Base-by-base conservation (phyloP, 2,888 invertebrate genomes). In the Hymenopus coronatus region DNA sequence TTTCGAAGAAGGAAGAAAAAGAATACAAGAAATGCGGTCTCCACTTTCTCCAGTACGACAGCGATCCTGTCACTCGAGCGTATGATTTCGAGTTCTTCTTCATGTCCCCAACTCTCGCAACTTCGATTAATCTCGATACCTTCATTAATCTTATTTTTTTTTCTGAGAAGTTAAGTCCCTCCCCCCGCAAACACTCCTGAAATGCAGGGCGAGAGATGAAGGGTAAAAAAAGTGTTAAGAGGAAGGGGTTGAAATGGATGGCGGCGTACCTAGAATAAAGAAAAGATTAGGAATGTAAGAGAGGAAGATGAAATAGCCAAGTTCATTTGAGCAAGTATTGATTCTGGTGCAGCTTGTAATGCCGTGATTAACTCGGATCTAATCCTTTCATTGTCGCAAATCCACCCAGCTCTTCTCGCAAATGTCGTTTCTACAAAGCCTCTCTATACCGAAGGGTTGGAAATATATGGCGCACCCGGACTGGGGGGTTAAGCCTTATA, bases 81-180 rank as follows among this genome's bases (percentile, higher is more conserved):
- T 70, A 70, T 70, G 54, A 70, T 70, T 20, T 70, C 54, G 54
- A 70, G 54, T 70, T 70, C 54, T 70, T 70, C 54, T 70, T 25
- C 20, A 70, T 70, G 54, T 70, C 54, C 54, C 54, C 54, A 70
- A 70, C 54, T 27, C 81, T 82, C 27, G 82, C 82, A 87, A 14
- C 82, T 28, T n/a, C 87, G 82, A 87, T 87, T 87, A 87, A 87
- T 87, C 87, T 87, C 82, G 87, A 87, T 87, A 82, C 87, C 82
- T 46, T 87, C 87, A 87, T 87, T 87, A 87, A 87, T 87, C 87
- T 87, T 87, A 82, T 87, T 33, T 87, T 87, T 33, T 87, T 86
- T 82, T 82, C 82, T 33, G 82, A 28, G 87, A 87, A 87, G 33
- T 87, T 82, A 81, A 87, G 82, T 33, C 82, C 87, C 82, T 25